Conservation (phyloP, 2,797 vertebrate genomes). For the Schizopygopsis pylzovi region DNA sequence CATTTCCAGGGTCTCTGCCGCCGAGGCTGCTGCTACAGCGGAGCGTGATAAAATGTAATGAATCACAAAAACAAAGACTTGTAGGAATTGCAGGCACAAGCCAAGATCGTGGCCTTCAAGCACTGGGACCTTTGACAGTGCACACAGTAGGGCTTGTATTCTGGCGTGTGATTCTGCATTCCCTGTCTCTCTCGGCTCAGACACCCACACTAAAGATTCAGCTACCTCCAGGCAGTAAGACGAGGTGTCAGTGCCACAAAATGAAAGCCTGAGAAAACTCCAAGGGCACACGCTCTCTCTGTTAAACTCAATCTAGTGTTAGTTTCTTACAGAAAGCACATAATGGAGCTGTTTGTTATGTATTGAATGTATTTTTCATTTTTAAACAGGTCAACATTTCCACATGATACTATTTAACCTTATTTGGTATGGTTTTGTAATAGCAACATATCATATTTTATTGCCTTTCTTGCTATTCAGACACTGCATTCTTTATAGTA, state of each 20-base stretch:
- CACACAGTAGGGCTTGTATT: constrained; percentile 42
- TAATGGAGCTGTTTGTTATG: neutral
- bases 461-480: neutral
- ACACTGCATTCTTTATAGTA: neutral
- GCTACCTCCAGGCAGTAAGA: constrained; percentile 66
- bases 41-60: constrained; percentile 48
- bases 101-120: constrained; percentile 58
- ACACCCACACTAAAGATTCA: constrained; percentile 53
- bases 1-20: constrained; percentile 5
- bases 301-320: constrained; percentile 4
- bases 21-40: constrained; percentile 20
- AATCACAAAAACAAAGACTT: constrained; percentile 54
- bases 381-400: constrained; percentile 8
- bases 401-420: constrained; percentile 11
- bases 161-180: constrained; percentile 54
- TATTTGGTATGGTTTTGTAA: neutral
- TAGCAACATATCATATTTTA: neutral
- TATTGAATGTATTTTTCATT: neutral
- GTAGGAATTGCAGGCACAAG: constrained; percentile 50
- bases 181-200: constrained; percentile 53
- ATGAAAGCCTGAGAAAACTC: constrained; percentile 56
- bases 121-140: constrained; percentile 59
- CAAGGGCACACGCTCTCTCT: neutral
- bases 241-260: constrained; percentile 66
- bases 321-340: neutral